Base-by-base conservation (phyloP, 2,888 invertebrate genomes). In the Polyommatus icarus region DNA sequence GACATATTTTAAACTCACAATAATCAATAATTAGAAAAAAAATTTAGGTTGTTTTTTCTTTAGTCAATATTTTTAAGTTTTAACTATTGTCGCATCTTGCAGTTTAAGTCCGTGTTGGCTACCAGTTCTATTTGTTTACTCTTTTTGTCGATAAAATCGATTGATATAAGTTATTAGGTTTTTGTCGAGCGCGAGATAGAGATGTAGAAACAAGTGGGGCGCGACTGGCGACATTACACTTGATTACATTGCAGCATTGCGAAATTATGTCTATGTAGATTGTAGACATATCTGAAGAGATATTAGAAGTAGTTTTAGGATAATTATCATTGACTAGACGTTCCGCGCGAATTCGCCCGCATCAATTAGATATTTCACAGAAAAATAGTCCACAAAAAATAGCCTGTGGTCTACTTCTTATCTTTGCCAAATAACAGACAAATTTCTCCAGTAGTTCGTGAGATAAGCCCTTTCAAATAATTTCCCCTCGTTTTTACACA, bases 111-210 rank as follows among this genome's bases (percentile, higher is more conserved):
- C 78, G 71, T 71, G 81, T 80, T 71, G 84, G 85, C 84, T 85
- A 54, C 84, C 85, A 86, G 85, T 79, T 82, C 80, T 85, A 86
- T 90, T 90, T 91, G 87, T 89, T 89, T 90, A 88, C 85, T 81
- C 87, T 90, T 91, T 92, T 92, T 91, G 78, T 84, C 82, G 84
- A 84, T 83, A 83, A 86, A 88, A 89, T 87, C 85, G 85, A 87
- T 85, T 81, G 85, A 86, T 87, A 82, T 83, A 78, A 82, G 81
- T 82, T 82, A 82, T 83, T 83, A 80, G 79, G 78, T 82, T 82
- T 81, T 80, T 71, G 46, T 54, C 73, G 67, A 61, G 46, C 15
- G 15, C 18, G 5, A 61, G 32, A 72, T 15, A 46, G 24, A 71
- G 40, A 57, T 77, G 29, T 50, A 50, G 67, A 29, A 67, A 67